Conservation (phyloP, 2,113 vertebrate species). For the Tamias sibiricus region DNA sequence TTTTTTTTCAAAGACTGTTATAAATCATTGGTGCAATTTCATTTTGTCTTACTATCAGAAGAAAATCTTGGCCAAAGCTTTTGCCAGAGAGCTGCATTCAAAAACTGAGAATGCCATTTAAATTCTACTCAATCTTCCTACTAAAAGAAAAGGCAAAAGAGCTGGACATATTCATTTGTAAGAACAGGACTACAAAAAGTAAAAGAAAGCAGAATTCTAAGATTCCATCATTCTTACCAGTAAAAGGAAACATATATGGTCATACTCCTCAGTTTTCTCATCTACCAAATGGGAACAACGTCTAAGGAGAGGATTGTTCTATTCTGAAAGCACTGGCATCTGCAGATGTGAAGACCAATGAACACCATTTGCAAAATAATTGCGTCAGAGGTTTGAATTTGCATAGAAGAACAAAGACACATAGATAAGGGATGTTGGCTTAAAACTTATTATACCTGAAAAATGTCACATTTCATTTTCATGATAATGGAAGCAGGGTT, state of each 20-base stretch:
- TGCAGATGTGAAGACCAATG: not conserved
- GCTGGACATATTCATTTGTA: not conserved
- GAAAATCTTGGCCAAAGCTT: constrained; percentile 54
- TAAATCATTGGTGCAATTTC: constrained; percentile 29
- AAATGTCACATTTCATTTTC: constrained; percentile 63
- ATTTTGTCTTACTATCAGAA: constrained; percentile 23
- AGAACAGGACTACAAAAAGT: not conserved
- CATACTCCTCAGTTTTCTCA: constrained; percentile 51
- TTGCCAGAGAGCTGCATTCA: constrained; percentile 44
- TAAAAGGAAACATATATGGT: constrained; percentile 31
- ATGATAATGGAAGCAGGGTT: constrained; percentile 34
- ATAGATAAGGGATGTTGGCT: constrained; percentile 53
- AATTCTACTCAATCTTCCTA: not conserved
- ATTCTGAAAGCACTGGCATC: not conserved
- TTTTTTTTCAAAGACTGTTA: not conserved
- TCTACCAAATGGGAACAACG: constrained; percentile 57
- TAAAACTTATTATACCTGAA: constrained; percentile 23
- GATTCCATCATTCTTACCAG: constrained; percentile 33
- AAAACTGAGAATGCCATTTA: not conserved
- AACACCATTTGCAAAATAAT: constrained; percentile 41
- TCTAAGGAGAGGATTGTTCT: not conserved
- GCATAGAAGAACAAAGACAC: constrained; percentile 51
- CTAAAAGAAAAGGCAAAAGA: not conserved
- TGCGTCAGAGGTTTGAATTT: constrained; percentile 2
- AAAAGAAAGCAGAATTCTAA: constrained; percentile 3